phyloP scores from a whole-genome alignment of 2,113 vertebrate genomes.

The Sardina pilchardus region DNA sequence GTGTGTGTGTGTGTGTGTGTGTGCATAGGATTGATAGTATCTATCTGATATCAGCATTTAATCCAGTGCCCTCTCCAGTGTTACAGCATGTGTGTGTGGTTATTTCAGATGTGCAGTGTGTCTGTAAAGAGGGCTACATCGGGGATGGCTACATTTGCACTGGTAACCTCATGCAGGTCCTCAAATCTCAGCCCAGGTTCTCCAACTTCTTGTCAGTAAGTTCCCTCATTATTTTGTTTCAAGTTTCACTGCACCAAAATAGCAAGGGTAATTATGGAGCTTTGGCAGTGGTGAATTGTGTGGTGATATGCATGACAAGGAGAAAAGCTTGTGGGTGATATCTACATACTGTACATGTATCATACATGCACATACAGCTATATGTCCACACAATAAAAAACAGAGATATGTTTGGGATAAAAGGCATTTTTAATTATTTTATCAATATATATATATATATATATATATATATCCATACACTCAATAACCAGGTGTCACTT shows the following conservation, averaged over 20 bases:
- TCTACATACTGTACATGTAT: too few relatives aligned
- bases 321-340: too few relatives aligned
- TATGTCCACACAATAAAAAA: too few relatives aligned
- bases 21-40: too few relatives aligned
- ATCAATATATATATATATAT: neutral
- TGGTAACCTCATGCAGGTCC: conserved; percentile 89
- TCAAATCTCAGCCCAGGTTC: conserved; percentile 76
- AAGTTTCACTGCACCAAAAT: neutral
- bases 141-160: conserved; percentile 85
- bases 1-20: neutral
- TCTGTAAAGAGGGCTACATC: conserved; percentile 83
- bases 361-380: too few relatives aligned
- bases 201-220: conserved; percentile 85
- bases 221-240: conserved; percentile 12
- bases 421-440: too few relatives aligned
- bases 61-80: too few relatives aligned
- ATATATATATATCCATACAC: neutral
- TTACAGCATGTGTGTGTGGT: conserved; percentile 40
- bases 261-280: too few relatives aligned
- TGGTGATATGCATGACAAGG: too few relatives aligned
- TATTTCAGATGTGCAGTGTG: conserved; percentile 84
- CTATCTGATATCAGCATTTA: too few relatives aligned
- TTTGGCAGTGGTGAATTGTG: too few relatives aligned
- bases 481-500: neutral
- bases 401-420: too few relatives aligned